Evolutionary conservation across 1,140 invertebrate genomes (phyloP), one percentile per base, ranked within the genome.

Genomic region (Phocides pigmalion): DNA sequence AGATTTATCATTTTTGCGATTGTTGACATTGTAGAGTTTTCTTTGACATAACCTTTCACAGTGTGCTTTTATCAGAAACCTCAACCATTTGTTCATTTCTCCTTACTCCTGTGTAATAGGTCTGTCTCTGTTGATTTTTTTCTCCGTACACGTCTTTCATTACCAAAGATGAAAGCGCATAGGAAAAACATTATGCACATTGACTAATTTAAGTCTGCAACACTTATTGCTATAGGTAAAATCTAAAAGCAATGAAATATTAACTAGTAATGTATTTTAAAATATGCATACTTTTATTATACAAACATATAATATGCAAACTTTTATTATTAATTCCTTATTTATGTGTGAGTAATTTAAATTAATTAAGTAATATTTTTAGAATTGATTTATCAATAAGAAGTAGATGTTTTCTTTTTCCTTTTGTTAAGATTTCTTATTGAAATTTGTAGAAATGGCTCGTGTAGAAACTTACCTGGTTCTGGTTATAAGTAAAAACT

Each of bases 401-500:
- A 32, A 25, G 17, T 49, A 47, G n/a, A n/a, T n/a, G n/a, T n/a
- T n/a, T 47, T 4, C 19, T 46, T 20, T 6, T 39, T 20, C 35
- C 32, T 19, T 53, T 54, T 41, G 19, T 39, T 54, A 11, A 65
- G 64, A 65, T 73, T 76, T 70, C 70, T 73, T 64, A 70, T 59
- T 50, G 64, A 35, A 54, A 64, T 58, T 64, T 69, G 22, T 41
- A 42, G 17, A 14, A 65, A 68, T 58, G 35, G 53, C 65, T 68
- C 51, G 61, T 56, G 54, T 66, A 68, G 64, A 64, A 68, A 76
- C 62, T 61, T 63, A 66, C 64, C 66, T 68, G 62, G 47, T 56
- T 58, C 62, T 50, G 25, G 42, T 44, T 64, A 14, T 25, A 47
- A 49, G 64, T 49, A 76, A 76, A 76, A 76, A 76, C 68, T 50